Conservation (phyloP, 2,797 vertebrate species). For the Acanthopagrus latus region DNA sequence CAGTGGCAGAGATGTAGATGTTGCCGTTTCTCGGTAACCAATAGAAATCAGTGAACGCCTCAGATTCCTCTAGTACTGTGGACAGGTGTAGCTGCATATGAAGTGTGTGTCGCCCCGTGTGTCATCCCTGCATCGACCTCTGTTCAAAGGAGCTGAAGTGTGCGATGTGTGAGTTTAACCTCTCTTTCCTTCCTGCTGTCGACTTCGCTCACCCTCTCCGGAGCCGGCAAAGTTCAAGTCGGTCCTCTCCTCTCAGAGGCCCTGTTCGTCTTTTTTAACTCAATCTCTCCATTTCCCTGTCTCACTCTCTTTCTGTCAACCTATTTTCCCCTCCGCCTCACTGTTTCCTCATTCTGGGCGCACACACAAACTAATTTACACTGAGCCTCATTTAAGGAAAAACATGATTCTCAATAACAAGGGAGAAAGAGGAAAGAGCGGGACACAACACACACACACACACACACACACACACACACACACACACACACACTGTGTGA, state of each 20-base stretch:
- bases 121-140: conserved; percentile 12
- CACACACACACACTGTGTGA: conserved; percentile 20
- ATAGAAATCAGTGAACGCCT: background rate
- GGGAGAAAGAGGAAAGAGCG: background rate
- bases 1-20: too few relatives aligned
- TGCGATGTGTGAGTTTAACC: conserved; percentile 30
- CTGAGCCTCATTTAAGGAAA: conserved; percentile 4
- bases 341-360: conserved; percentile 18
- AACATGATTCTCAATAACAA: conserved; percentile 17
- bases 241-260: conserved; percentile 20
- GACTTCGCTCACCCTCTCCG: conserved; percentile 27
- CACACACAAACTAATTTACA: conserved; percentile 1
- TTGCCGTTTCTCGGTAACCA: background rate
- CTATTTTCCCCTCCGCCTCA: conserved; percentile 27
- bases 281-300: conserved; percentile 14
- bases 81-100: background rate
- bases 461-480: conserved; percentile 28
- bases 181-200: conserved; percentile 30
- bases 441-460: conserved; percentile 22
- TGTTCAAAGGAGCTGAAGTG: conserved; percentile 33
- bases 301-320: conserved; percentile 25
- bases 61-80: background rate
- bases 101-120: conserved; percentile 1
- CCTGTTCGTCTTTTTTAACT: conserved; percentile 17
- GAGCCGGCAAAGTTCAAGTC: conserved; percentile 41